Evolutionary conservation across 2,888 invertebrate species (phyloP).

Genomic region (Megastigmus dorsalis): DNA sequence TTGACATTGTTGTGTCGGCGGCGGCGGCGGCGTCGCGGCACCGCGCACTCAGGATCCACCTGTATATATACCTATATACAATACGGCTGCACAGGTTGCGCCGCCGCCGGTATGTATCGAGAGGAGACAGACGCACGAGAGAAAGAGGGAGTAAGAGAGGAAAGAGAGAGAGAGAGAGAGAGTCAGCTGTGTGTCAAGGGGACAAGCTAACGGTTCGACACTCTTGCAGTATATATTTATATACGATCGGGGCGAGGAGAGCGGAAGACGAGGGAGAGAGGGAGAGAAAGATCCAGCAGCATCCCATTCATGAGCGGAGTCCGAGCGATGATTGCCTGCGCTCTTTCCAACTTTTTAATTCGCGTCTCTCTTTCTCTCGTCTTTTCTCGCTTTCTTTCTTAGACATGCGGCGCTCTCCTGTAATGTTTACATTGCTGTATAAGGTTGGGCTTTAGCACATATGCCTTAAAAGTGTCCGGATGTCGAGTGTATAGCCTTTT

Average conservation of each 20-base stretch:
- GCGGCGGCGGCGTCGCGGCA: no score
- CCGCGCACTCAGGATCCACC: conserved; percentile 3
- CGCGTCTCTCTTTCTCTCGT: conserved; percentile 28
- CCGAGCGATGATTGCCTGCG: no score
- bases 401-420: no score
- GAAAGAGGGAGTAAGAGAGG: not conserved
- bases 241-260: not conserved
- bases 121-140: not conserved
- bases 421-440: no score
- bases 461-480: no score
- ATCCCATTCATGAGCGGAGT: conserved; percentile 56
- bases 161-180: conserved; percentile 26
- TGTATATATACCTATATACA: not conserved
- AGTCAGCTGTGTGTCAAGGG: conserved; percentile 69
- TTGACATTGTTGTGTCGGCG: not conserved
- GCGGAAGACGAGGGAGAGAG: not conserved
- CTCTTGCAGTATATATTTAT: conserved; percentile 46
- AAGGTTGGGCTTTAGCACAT: no score
- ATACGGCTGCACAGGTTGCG: conserved; percentile 1
- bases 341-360: no score
- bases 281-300: conserved; percentile 54
- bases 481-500: no score
- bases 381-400: not conserved
- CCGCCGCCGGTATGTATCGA: not conserved
- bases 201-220: conserved; percentile 70